Evolutionary conservation across 2,888 invertebrate genomes (phyloP), one percentile per base, ranked within the genome.

Genomic region (Helicoverpa assulta): DNA sequence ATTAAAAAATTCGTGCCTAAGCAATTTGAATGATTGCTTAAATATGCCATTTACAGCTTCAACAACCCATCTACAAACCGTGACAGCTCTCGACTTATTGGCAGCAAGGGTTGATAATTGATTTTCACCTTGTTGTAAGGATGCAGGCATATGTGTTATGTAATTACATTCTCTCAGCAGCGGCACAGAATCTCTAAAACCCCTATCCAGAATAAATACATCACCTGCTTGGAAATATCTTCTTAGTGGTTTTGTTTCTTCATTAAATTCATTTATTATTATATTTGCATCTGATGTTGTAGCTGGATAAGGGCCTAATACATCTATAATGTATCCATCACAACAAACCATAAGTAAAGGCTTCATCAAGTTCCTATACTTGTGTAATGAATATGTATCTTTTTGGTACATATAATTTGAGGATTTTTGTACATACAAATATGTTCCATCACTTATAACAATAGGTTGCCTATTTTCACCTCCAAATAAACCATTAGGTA

Each of bases 371-470:
- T 50, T 59, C 18, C 33, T 51, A 59, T 51, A 59, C 47, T 59
- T 59, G 50, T 59, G 58, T 26, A 47, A 58, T 19, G n/a, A 58
- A 14, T 58, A 47, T 12, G 47, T 58, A 47, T 58, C 18, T 16
- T 50, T 50, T 18, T 50, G 14, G n/a, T 51, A 51, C 51, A 51
- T 51, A 51, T 51, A 51, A 18, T 18, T 51, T 51, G 51, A 51
- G 5, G n/a, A 2, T 18, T 61, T 61, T 61, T 40, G 58, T 62
- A 70, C 33, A 29, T 47, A 56, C 14, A 57, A 16, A 21, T 71
- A 71, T 37, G 71, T 67, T 16, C 67, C 67, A 67, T 67, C 60
- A 54, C 37, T 52, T 29, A 70, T 69, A 19, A 61, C 18, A 40
- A 67, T 67, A 0, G 67, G 67, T 19, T 60, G 12, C 2, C 50